phyloP scores from a whole-genome alignment of 2,113 vertebrate genomes.

The Vombatus ursinus region DNA sequence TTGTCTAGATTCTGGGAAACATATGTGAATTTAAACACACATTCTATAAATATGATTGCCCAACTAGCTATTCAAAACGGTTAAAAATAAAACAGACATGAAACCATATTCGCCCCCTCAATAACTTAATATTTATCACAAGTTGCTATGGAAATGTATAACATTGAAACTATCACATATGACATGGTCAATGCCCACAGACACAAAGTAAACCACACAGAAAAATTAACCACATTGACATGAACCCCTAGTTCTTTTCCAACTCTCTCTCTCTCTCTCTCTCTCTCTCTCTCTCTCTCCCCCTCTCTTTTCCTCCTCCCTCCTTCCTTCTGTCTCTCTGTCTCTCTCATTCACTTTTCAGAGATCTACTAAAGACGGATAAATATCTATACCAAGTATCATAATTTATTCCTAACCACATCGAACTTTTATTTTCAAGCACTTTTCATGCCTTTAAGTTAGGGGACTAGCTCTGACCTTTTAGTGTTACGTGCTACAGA shows the following conservation, averaged over 20 bases:
- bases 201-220: slow-evolving; percentile 63
- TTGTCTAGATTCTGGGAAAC: slow-evolving; percentile 53
- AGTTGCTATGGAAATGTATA: slow-evolving; percentile 74
- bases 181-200: slow-evolving; percentile 59
- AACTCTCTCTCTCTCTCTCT: neutral
- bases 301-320: too few relatives aligned
- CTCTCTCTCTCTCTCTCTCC: too few relatives aligned
- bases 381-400: slow-evolving; percentile 25
- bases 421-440: slow-evolving; percentile 72
- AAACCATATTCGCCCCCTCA: slow-evolving; percentile 69
- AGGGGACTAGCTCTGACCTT: slow-evolving; percentile 60
- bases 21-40: slow-evolving; percentile 61
- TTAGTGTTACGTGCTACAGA: slow-evolving; percentile 54
- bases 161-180: slow-evolving; percentile 72
- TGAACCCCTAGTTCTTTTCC: slow-evolving; percentile 61
- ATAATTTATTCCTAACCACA: slow-evolving; percentile 57
- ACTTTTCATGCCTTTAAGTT: slow-evolving; percentile 65
- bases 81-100: slow-evolving; percentile 70
- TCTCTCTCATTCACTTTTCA: neutral
- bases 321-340: too few relatives aligned
- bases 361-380: slow-evolving; percentile 32
- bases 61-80: slow-evolving; percentile 65
- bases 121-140: slow-evolving; percentile 72
- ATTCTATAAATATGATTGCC: slow-evolving; percentile 62
- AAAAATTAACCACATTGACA: slow-evolving; percentile 69